A percentile compares a stretch with the other conserved stretches of the same genome.
These are phyloP conservation scores for Eutolmus rufibarbis DNA, from an alignment of 2,888 invertebrate species.

Conservation along the genomic window DNA sequence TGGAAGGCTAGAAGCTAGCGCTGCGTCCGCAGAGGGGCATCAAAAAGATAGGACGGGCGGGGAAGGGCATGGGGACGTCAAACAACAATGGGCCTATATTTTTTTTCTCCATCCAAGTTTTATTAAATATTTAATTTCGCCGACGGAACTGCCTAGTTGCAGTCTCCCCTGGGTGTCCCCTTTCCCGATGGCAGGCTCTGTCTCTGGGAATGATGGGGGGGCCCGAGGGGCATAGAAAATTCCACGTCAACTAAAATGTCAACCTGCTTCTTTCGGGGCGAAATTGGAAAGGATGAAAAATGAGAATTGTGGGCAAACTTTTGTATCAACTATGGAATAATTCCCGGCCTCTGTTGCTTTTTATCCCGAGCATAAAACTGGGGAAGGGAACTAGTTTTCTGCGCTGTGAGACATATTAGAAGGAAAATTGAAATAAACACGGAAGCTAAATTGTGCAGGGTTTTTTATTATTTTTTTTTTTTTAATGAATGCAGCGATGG, in stretches of 20 bases:
- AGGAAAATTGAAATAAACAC: constrained; percentile 32
- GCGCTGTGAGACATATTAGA: constrained; percentile 23
- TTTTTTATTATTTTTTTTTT: background rate
- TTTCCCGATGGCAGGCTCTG: background rate
- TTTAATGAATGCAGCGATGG: background rate
- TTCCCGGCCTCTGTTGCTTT: background rate
- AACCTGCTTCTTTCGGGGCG: background rate
- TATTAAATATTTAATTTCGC: constrained; percentile 24
- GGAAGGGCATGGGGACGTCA: background rate
- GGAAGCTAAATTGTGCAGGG: background rate
- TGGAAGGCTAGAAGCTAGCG: background rate
- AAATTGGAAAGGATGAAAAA: constrained; percentile 27
- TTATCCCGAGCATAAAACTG: background rate
- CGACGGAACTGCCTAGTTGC: background rate
- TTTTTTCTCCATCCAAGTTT: background rate
- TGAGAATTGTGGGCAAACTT: constrained; percentile 34
- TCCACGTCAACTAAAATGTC: constrained; percentile 29
- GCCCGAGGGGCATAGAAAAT: constrained; percentile 15
- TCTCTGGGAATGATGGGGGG: background rate
- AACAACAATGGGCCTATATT: background rate
- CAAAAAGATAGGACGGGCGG: background rate
- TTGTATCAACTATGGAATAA: constrained; percentile 19
- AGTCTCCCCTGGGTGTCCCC: background rate
- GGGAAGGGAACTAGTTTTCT: background rate
- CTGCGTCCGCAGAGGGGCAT: background rate